Evolutionary conservation across 2,888 invertebrate genomes (phyloP), one percentile per base, ranked within the genome.

Genomic region (Caenorhabditis sp.): DNA sequence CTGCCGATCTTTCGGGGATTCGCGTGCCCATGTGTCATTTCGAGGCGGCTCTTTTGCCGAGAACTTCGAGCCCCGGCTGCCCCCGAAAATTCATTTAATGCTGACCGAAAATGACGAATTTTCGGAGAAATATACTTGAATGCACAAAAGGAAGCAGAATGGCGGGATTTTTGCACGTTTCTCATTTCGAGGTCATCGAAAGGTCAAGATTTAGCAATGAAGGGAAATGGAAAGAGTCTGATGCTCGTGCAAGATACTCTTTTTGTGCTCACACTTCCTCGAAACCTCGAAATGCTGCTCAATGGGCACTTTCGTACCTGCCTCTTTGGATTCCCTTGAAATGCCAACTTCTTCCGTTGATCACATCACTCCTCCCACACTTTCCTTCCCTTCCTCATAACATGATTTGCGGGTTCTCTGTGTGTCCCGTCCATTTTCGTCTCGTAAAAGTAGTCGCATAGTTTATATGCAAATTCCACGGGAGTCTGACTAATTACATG

Each of bases 51-150:
- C 30, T 20, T 43, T 32, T 20, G 27, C 22, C 22, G 45, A 55
- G 48, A 56, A 56, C 56, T 56, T 66, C 26, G 56, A 50, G 66
- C 56, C 46, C 65, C 45, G 35, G 20, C 35, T 35, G 30, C 17
- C 22, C 56, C 41, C 27, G n/a, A 22, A 48, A 66, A 46, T 41
- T 41, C 48, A 58, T 66, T 56, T 50, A 50, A 22, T 39, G 56
- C 41, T 50, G 39, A 50, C 56, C 56, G 45, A 48, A 45, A 56
- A 66, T 66, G 66, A 66, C 66, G 66, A 66, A 56, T 58, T 50
- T 41, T 39, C n/a, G 13, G 48, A 6, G 22, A 30, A 26, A 22
- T 15, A 53, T 37, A 27, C 13, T 37, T 24, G 35, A 56, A 26
- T 27, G n/a, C n/a, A n/a, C n/a, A n/a, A n/a, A n/a, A n/a, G n/a